Evolutionary conservation across 1,140 invertebrate species (phyloP), one percentile per base, ranked within the genome.

Genomic region (Gonatopus flavifemur): DNA sequence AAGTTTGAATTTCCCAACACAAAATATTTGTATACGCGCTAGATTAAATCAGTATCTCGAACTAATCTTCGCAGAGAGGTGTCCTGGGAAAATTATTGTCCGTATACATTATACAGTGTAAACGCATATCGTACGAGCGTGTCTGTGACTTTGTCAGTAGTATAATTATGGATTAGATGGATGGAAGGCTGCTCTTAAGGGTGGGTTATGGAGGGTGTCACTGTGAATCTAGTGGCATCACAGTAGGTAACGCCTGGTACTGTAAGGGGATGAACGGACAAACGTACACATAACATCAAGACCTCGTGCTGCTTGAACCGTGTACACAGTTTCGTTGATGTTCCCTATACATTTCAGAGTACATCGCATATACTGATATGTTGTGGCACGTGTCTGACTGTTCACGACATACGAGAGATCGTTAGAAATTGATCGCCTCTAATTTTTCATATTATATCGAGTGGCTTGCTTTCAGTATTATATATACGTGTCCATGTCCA

Each of bases 141-240:
- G 25, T 28, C 12, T 9, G 28, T 19, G 41, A 9, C 31, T 12
- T 42, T 43, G 44, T 59, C 59, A 50, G 35, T 51, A 44, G 51
- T 44, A 65, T 69, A 67, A 69, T 69, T 69, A 62, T 54, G 65
- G 65, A 64, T 69, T 62, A 66, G 65, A 59, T 66, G 61, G 61
- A 66, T 64, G 61, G 42, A 48, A 58, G 48, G 49, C 56, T 59
- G 52, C 61, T 46, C 43, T 51, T 39, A 33, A 54, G 52, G 16
- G 56, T 31, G 15, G 30, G 16, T 48, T 37, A 28, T 6, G 44
- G 57, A 62, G 64, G 59, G 64, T 57, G 55, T 51, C 37, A 44
- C 45, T 49, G 24, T 36, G 43, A 57, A 63, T 55, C 54, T 48
- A 57, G 44, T 64, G 49, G 45, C 51, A 18, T n/a, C n/a, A n/a